These are phyloP conservation scores for Drosophila ezoana DNA, from an alignment of 2,888 invertebrate genomes.

Conservation along the genomic window DNA sequence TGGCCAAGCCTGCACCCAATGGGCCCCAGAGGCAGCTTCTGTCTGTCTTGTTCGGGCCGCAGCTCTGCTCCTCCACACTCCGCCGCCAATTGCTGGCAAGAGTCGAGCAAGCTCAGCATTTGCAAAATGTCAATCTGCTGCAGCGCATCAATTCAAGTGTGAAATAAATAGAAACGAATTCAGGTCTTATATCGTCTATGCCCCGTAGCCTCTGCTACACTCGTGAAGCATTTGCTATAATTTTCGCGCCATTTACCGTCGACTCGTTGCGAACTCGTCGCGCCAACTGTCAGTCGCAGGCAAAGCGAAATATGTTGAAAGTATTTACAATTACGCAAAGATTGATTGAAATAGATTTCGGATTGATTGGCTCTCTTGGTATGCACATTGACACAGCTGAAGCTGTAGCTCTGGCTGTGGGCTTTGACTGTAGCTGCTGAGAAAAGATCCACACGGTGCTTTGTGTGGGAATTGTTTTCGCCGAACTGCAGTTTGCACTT, in stretches of 20 bases:
- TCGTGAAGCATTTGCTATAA: slow-evolving; percentile 72
- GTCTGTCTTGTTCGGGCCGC: slow-evolving; percentile 26
- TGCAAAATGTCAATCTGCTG: slow-evolving; percentile 83
- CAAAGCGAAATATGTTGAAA: slow-evolving; percentile 81
- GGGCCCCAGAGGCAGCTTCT: slow-evolving; percentile 54
- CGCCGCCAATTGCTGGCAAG: slow-evolving; percentile 49
- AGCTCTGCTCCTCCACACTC: neutral
- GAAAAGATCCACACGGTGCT: slow-evolving; percentile 28
- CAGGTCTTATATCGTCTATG: slow-evolving; percentile 58
- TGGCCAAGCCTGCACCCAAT: slow-evolving; percentile 72
- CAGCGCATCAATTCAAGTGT: slow-evolving; percentile 81
- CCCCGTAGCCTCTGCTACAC: neutral
- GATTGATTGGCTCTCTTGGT: slow-evolving; percentile 81
- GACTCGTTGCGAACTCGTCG: slow-evolving; percentile 38
- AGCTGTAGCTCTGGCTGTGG: slow-evolving; percentile 24
- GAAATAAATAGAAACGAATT: slow-evolving; percentile 82
- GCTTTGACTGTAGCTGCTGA: slow-evolving; percentile 23
- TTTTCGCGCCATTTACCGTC: slow-evolving; percentile 79
- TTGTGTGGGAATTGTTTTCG: slow-evolving; percentile 65
- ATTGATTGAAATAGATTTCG: slow-evolving; percentile 84
- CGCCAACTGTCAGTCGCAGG: slow-evolving; percentile 50
- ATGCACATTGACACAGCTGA: slow-evolving; percentile 69
- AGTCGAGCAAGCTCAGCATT: slow-evolving; percentile 67
- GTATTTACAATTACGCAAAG: slow-evolving; percentile 84
- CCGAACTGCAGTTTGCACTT: slow-evolving; percentile 55